Evolutionary conservation across 2,113 vertebrate genomes (phyloP).

Genomic region (Craseonycteris thonglongyai): DNA sequence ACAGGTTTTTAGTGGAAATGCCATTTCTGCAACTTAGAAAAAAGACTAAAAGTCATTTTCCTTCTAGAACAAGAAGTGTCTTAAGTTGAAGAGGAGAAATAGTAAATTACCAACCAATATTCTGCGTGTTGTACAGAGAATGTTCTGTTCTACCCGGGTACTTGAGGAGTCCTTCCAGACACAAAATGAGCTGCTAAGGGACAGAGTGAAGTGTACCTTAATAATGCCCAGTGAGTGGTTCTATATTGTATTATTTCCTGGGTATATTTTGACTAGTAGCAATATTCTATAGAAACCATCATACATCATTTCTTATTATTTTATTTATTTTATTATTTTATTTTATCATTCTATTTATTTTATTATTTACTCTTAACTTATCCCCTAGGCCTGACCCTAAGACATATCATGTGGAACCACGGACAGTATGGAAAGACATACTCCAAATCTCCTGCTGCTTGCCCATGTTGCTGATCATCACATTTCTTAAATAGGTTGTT

Average conservation of each 20-base stretch:
- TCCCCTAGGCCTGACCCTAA: neutral
- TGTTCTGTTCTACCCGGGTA: neutral
- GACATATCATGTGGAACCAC: accelerated
- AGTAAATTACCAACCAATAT: neutral
- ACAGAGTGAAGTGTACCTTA: neutral
- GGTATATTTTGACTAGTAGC: neutral
- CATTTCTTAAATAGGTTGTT: neutral
- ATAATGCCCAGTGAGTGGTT: neutral
- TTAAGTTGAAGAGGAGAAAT: neutral
- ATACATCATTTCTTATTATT: neutral
- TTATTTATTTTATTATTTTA: neutral
- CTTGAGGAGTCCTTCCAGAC: neutral
- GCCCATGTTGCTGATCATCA: accelerated
- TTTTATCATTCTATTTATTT: neutral
- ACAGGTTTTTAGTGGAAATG: neutral
- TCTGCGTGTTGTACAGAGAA: neutral
- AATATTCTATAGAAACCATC: neutral
- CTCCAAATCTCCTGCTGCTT: too few species aligned
- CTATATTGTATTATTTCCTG: neutral
- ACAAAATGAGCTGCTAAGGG: neutral
- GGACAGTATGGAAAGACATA: neutral
- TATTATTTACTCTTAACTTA: neutral
- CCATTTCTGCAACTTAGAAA: neutral
- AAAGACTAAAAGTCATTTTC: neutral
- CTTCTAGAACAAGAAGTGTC: neutral